Evolutionary conservation across 2,797 vertebrate genomes (phyloP), one percentile per base, ranked within the genome.

Genomic region (Channallabes apus): DNA sequence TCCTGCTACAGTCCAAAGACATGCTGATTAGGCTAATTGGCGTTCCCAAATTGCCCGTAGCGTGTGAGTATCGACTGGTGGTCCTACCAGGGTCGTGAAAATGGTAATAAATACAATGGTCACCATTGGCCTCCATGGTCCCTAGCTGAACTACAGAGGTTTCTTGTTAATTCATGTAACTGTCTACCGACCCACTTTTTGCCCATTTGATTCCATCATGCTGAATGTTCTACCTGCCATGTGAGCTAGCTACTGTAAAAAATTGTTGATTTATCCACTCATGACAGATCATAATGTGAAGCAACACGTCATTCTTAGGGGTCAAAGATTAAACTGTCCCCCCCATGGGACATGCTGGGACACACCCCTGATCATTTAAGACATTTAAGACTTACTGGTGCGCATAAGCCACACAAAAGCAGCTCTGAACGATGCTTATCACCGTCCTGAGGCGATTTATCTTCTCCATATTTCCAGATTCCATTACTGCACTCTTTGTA

Each of bases 371-470:
- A 79, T 29, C 58, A 24, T 17, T 62, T 24, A 62, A 46, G 35
- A 27, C 3, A 59, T 80, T 64, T 27, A 46, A 27, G 24, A 14
- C 61, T 65, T 80, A 82, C 9, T 80, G 62, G 29, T 32, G 73
- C 29, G n/a, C 4, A 3, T 76, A 32, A 86, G 22, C 54, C 17
- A 59, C 46, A 22, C 5, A 17, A 72, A 82, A 38, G 24, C 56
- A 27, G 27, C n/a, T 54, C 27, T 69, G 32, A 68, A 20, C 81
- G 61, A 83, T 85, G 51, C 24, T 77, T 80, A n/a, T 81, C 76
- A 85, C 20, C 18, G 22, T 51, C 41, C 32, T 62, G 22, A 83
- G 38, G 58, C 82, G n/a, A 46, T 72, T 84, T 69, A 46, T 77
- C 76, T 84, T 2, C n/a, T 14, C 58, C 46, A 20, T 18, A 35